Base-by-base conservation (phyloP, 1,140 invertebrate genomes). In the Cydia pomonella region DNA sequence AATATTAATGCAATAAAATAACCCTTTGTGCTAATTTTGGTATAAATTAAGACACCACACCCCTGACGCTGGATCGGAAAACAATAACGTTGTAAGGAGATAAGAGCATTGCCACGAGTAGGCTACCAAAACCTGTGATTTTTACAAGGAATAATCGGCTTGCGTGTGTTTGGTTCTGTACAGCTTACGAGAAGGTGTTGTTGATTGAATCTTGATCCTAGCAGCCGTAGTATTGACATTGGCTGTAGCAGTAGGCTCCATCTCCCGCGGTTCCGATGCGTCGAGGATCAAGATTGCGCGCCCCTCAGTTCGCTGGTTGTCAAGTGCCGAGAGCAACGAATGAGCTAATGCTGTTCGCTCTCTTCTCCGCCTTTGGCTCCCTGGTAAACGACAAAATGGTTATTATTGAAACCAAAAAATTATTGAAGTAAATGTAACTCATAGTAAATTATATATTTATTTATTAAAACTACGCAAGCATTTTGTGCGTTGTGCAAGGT, bases 361-460 rank as follows among this genome's bases (percentile, higher is more conserved):
- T 93, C 93, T 93, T 93, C 92, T 93, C 93, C 93, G 91, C 89
- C 87, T 93, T 93, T 93, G 92, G 91, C 90, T 93, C 93, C 93
- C 93, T 93, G 90, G 38, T 71, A 76, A 72, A 27, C 7, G 9
- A 83, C 41, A 79, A 74, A 76, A 73, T 10, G 62, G 9, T 76
- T 29, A 59, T 47, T 72, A 75, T 33, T 12, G n/a, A 10, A 33
- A 10, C 7, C 71, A 38, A 33, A 59, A 21, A 41, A 33, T 7
- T 62, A 10, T 12, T 18, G n/a, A n/a, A 76, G 33, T 10, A 64
- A 64, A 29, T 16, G 33, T 33, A 2, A 33, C 21, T 10, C 9
- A 23, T 12, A 23, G 9, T 33, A 73, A 63, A 53, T 33, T 73
- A 76, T 44, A 29, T 9, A 33, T 12, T 66, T n/a, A n/a, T n/a